Percentiles rank a stretch among this genome's conserved stretches.
Evolutionary conservation across 2,113 vertebrate genomes (phyloP).

Genomic region (Microcebus lehilahytsara): DNA sequence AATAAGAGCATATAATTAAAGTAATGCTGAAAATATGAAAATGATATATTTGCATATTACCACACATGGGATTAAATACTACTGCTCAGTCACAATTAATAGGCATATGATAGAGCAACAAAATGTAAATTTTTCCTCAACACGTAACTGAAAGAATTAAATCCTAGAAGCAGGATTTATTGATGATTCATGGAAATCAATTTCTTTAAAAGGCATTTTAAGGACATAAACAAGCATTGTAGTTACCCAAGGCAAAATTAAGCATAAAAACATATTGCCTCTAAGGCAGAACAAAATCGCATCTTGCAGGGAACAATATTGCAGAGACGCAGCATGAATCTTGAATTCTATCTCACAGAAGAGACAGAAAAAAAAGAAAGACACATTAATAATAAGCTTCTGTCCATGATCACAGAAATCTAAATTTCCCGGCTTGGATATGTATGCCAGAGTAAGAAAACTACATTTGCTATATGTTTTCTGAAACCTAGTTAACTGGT

Average conservation of each 20-base stretch:
- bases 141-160: conserved; percentile 76
- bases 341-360: conserved; percentile 80
- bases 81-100: conserved; percentile 53
- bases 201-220: conserved; percentile 84
- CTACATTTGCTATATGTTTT: neutral
- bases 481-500: neutral
- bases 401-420: conserved; percentile 71
- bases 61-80: conserved; percentile 52
- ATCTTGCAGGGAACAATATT: conserved; percentile 84
- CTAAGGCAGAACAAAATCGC: conserved; percentile 80
- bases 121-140: conserved; percentile 70
- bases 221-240: conserved; percentile 83
- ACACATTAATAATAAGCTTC: conserved; percentile 81
- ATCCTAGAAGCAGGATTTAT: conserved; percentile 79
- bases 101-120: conserved; percentile 64
- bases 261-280: conserved; percentile 83
- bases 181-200: conserved; percentile 81
- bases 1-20: conserved; percentile 81
- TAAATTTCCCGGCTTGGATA: conserved; percentile 63
- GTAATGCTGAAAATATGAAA: conserved; percentile 61
- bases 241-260: conserved; percentile 83
- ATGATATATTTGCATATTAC: conserved; percentile 31
- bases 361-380: conserved; percentile 74
- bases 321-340: conserved; percentile 79
- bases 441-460: neutral